These are phyloP conservation scores for Branchipolynoe longqiensis DNA, from an alignment of 2,888 invertebrate species.

Conservation along the genomic window DNA sequence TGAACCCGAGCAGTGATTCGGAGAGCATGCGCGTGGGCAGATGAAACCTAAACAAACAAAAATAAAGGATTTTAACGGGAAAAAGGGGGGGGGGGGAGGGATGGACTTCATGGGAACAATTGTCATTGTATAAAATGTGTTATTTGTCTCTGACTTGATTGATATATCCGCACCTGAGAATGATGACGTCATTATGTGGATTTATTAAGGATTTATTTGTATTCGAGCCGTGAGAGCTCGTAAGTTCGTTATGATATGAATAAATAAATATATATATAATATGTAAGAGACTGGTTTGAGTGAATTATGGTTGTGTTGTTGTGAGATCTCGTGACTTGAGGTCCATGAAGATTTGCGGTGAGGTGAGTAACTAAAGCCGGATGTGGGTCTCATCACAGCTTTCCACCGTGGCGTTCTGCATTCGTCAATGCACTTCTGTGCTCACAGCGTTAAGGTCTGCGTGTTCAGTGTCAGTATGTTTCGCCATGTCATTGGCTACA, in stretches of 20 bases:
- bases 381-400: not conserved
- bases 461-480: slow-evolving; percentile 16
- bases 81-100: not conserved
- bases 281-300: slow-evolving; percentile 39
- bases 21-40: not conserved
- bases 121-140: slow-evolving; percentile 34
- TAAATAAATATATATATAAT: not conserved
- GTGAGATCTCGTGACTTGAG: slow-evolving; percentile 23
- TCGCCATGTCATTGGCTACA: not conserved
- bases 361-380: not conserved
- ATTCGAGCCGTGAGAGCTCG: not conserved
- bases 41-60: too few species aligned
- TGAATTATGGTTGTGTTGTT: slow-evolving; percentile 3
- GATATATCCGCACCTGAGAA: not conserved
- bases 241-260: not conserved
- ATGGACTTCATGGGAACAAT: slow-evolving; percentile 14
- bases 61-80: not conserved
- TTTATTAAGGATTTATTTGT: slow-evolving; percentile 9
- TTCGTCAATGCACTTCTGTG: slow-evolving; percentile 3
- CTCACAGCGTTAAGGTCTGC: not conserved
- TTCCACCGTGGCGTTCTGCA: not conserved
- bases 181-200: not conserved
- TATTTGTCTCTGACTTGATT: slow-evolving; percentile 11
- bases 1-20: not conserved
- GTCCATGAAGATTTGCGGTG: not conserved